Evolutionary conservation across 2,888 invertebrate genomes (phyloP).

Genomic region (Philaethria dido): DNA sequence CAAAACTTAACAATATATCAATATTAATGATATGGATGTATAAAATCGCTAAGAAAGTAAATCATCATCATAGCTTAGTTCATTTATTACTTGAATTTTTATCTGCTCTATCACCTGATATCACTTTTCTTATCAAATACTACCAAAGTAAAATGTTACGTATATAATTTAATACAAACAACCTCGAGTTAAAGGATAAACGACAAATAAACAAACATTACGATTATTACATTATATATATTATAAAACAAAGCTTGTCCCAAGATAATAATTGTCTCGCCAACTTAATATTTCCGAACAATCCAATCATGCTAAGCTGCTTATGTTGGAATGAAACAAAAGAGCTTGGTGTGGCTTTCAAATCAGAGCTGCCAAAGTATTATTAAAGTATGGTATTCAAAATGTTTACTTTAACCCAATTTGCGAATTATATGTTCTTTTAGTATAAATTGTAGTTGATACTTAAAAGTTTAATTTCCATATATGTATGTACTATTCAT

Average conservation of each 20-base stretch:
- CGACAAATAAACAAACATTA: background rate
- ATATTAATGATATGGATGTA: no score
- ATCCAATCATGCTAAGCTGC: conserved; percentile 50
- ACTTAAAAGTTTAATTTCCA: background rate
- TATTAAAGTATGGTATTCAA: conserved; percentile 30
- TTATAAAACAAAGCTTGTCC: conserved; percentile 11
- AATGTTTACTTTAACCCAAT: conserved; percentile 39
- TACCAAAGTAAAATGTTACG: no score
- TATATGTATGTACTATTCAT: background rate
- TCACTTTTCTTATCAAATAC: no score
- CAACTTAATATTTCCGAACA: conserved; percentile 32
- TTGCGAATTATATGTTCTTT: conserved; percentile 31
- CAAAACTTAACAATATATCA: no score
- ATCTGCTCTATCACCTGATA: no score
- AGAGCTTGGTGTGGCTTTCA: conserved; percentile 22
- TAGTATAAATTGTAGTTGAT: background rate
- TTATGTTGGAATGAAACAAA: conserved; percentile 43
- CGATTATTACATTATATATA: conserved; percentile 5
- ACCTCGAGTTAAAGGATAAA: background rate
- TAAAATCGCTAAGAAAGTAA: no score
- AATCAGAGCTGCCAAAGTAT: conserved; percentile 17
- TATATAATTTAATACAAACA: no score
- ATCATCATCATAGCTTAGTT: no score
- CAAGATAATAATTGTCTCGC: conserved; percentile 32
- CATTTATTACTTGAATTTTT: no score